Base-by-base conservation (phyloP, 2,888 invertebrate genomes). In the Celastrina argiolus region DNA sequence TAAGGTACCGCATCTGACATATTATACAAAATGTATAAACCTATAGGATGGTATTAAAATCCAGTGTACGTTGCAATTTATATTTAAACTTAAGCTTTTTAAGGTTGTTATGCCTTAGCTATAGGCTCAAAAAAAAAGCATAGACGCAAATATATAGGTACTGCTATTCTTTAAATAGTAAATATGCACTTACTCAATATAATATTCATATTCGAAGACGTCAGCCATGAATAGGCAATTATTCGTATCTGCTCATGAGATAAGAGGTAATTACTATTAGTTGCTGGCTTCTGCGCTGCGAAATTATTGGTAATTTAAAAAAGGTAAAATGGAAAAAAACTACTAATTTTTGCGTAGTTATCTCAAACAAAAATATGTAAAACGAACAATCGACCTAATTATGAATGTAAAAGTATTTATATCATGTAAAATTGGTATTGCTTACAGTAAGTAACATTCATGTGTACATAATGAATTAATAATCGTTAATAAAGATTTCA, bases 141-240 rank as follows among this genome's bases (percentile, higher is more conserved):
- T 6, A 31, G 31, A 31, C 31, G 5, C 31, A n/a, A n/a, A n/a
- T n/a, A n/a, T n/a, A 31, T 39, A 14, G 39, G 4, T 41, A 41
- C 2, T n/a, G 6, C 41, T n/a, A 45, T 31, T 1, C 5, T 31
- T 31, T 31, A 31, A 31, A 31, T 5, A 31, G 31, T 31, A 3
- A 28, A 31, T 31, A 7, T 31, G 31, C 7, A 31, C 16, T 42
- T 8, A 42, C n/a, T 18, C 16, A 45, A 18, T 8, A 45, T 45
- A 3, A 45, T 10, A 45, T 16, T 45, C 45, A 1, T 45, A 45
- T 18, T 45, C 8, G 45, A 45, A 45, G 18, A 45, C 45, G 45
- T 45, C 45, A 45, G 18, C 45, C 45, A 45, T 45, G 45, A 45
- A 45, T 45, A 45, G 45, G 45, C 45, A 45, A 45, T 45, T 45